Evolutionary conservation across 1,140 invertebrate species (phyloP).

Genomic region (Leptopilina boulardi): DNA sequence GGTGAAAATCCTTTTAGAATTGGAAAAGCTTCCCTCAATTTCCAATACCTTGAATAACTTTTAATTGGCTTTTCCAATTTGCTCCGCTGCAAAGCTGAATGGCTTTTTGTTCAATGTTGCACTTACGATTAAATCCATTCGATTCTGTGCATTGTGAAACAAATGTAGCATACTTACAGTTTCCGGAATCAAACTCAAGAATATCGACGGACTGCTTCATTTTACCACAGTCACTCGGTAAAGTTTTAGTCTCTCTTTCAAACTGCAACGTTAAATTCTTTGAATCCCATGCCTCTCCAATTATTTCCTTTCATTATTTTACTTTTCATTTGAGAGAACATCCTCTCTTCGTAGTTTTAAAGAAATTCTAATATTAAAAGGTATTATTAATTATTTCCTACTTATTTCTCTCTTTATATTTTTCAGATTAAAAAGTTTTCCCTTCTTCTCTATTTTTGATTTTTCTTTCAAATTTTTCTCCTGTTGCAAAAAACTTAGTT

Average conservation of each 20-base stretch:
- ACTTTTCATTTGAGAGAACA: not conserved
- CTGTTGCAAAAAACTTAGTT: not conserved
- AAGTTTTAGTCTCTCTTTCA: not conserved
- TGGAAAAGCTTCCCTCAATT: conserved; percentile 24
- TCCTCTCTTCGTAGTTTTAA: too few relatives aligned
- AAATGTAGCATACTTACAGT: conserved; percentile 35
- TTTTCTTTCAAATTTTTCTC: too few relatives aligned
- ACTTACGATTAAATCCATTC: conserved; percentile 54
- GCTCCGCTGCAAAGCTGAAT: conserved; percentile 39
- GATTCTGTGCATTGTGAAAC: conserved; percentile 44
- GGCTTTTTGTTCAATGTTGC: conserved; percentile 45
- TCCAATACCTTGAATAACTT: conserved; percentile 57
- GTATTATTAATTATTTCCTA: too few relatives aligned
- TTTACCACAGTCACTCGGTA: not conserved
- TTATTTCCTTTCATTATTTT: not conserved
- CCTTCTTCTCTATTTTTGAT: too few relatives aligned
- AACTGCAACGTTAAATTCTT: not conserved
- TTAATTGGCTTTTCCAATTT: conserved; percentile 71
- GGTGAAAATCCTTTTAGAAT: conserved; percentile 45
- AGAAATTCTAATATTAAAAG: too few relatives aligned
- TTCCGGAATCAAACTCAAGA: conserved; percentile 3
- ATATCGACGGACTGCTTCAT: not conserved
- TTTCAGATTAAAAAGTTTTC: too few relatives aligned
- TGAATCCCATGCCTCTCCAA: not conserved
- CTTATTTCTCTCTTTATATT: too few relatives aligned